Evolutionary conservation across 2,888 invertebrate species (phyloP), one percentile per base, ranked within the genome.

Genomic region (Trichogramma dendrolimi): DNA sequence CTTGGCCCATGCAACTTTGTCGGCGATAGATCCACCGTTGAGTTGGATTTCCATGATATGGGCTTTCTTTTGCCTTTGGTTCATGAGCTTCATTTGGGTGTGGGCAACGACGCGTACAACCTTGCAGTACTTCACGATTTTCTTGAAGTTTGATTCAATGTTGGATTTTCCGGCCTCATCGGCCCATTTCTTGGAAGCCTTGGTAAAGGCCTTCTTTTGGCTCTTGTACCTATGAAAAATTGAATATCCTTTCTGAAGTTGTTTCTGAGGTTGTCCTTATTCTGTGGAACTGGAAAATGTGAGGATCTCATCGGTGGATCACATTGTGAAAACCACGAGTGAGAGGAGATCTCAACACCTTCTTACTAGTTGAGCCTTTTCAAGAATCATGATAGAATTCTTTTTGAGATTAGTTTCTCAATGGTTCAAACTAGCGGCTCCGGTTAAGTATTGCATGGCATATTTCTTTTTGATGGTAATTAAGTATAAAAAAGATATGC

Each of bases 181-280:
- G 74, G 92, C 91, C 98, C 99, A 99, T 81, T 98, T 99, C 85
- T 97, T 97, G 79, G 94, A 91, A 67, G 94, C 88, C 83, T 98
- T 98, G 70, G 95, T 93, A 84, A 98, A 99, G 68, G 99, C 99
- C 94, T 97, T 98, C 94, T 97, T 99, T 90, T 99, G 96, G 82
- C 95, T 94, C 84, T 95, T 94, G 85, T 96, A 97, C 99, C 99
- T 99, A 80, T 68, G 57, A 65, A 74, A 67, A 74, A 73, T 54
- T 63, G 70, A 69, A 57, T n/a, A 39, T 55, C 60, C 61, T 63
- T 59, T 65, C 63, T 58, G 59, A 27, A 27, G 27, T 27, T 27
- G 27, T 27, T 27, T 27, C 27, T 27, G 27, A 27, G 27, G 27
- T 27, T 27, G 27, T 27, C 27, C 27, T 58, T 60, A 55, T 55